Conservation (phyloP, 2,797 vertebrate species). For the Iguana delicatissima region DNA sequence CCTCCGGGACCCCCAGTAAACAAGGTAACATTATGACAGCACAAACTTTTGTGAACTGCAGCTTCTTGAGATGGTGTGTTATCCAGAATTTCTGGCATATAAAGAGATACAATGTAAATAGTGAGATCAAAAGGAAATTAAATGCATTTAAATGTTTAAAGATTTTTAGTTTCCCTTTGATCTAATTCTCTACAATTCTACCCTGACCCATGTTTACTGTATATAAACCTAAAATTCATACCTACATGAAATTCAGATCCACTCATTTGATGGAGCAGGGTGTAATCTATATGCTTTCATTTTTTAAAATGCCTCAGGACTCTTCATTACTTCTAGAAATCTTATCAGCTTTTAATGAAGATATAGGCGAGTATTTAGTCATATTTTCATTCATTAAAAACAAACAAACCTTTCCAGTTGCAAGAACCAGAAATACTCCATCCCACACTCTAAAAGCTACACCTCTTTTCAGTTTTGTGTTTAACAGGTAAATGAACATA, state of each 20-base stretch:
- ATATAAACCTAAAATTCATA: too few relatives aligned
- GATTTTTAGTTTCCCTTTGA: too few relatives aligned
- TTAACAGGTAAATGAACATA: background rate
- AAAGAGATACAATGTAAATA: background rate
- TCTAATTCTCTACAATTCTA: too few relatives aligned
- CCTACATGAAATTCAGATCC: too few relatives aligned
- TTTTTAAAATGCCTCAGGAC: background rate
- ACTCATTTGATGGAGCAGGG: too few relatives aligned
- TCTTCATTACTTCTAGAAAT: background rate
- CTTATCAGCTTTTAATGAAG: background rate
- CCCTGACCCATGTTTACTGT: too few relatives aligned
- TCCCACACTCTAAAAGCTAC: too few relatives aligned
- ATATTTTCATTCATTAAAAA: background rate
- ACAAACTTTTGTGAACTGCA: background rate
- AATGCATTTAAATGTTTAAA: too few relatives aligned
- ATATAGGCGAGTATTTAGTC: too few relatives aligned
- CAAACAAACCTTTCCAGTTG: background rate
- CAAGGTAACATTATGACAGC: too few relatives aligned
- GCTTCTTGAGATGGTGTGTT: background rate
- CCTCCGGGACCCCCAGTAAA: too few relatives aligned
- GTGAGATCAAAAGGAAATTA: background rate
- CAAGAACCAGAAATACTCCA: background rate
- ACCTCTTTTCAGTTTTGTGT: background rate
- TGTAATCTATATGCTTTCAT: background rate
- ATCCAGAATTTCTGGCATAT: background rate